These are phyloP conservation scores for Gallinago media DNA, from an alignment of 2,113 vertebrate genomes.

Conservation along the genomic window DNA sequence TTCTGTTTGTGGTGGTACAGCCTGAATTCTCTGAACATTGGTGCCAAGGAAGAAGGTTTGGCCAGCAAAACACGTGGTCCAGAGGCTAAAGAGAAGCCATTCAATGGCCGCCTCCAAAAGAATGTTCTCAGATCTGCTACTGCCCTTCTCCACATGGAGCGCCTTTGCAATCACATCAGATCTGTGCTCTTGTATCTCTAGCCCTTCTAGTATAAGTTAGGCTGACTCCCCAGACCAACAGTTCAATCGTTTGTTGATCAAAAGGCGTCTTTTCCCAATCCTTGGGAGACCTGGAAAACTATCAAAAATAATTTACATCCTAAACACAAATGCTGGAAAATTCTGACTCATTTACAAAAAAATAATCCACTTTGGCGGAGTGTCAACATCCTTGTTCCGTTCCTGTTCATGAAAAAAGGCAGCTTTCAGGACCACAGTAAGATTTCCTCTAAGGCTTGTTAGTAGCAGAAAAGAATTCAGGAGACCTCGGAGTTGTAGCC, in stretches of 20 bases:
- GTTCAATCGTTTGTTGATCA: not conserved
- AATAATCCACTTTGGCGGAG: conserved; percentile 45
- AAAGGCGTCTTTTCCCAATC: conserved; percentile 22
- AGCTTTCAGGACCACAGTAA: conserved; percentile 41
- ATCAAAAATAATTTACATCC: conserved; percentile 56
- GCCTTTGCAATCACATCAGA: not conserved
- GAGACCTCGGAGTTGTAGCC: not conserved
- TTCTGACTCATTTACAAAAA: conserved; percentile 51
- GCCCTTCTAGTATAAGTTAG: not conserved
- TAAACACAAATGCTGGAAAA: conserved; percentile 54
- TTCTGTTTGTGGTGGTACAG: conserved; percentile 70
- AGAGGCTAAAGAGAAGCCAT: conserved; percentile 51
- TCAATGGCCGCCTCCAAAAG: conserved; percentile 19
- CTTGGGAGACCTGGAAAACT: conserved; percentile 31
- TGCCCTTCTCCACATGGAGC: not conserved
- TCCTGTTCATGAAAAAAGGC: conserved; percentile 43
- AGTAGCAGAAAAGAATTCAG: conserved; percentile 13
- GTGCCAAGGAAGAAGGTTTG: conserved; percentile 65
- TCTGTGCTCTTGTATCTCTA: not conserved
- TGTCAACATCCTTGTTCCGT: conserved; percentile 31
- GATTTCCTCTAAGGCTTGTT: conserved; percentile 38
- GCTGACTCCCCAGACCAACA: not conserved
- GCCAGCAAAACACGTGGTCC: conserved; percentile 80
- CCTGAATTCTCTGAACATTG: conserved; percentile 61
- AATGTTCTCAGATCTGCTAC: conserved; percentile 39